Percentiles rank a stretch among this genome's conserved stretches.
Conservation (phyloP, 2,113 vertebrate genomes). For the Amblyornis subalaris region DNA sequence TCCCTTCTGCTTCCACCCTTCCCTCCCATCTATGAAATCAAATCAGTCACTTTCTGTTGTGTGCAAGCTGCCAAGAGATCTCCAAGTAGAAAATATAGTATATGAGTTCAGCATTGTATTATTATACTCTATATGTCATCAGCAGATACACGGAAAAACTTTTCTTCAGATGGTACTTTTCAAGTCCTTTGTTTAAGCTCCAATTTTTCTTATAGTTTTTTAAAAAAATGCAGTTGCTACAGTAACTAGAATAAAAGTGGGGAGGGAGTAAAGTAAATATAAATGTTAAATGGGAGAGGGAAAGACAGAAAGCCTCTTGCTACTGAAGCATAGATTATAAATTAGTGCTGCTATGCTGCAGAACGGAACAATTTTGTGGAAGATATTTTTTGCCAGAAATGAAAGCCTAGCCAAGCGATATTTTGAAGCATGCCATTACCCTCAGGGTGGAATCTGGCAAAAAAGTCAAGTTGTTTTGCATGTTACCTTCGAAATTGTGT, state of each 20-base stretch:
- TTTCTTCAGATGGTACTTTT: background rate
- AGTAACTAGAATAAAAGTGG: background rate
- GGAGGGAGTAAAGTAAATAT: background rate
- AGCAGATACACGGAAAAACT: background rate
- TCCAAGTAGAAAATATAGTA: background rate
- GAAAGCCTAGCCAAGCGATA: conserved; percentile 18
- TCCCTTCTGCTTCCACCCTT: background rate
- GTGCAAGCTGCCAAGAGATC: background rate
- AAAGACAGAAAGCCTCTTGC: background rate
- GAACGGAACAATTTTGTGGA: background rate
- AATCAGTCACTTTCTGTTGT: background rate
- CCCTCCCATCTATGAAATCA: background rate
- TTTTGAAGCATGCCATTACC: conserved; percentile 30
- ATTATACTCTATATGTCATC: background rate
- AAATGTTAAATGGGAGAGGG: background rate
- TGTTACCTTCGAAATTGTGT: conserved; percentile 11
- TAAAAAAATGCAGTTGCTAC: background rate
- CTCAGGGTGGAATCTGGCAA: conserved; percentile 30
- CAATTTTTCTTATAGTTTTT: background rate
- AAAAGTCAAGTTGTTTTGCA: conserved; percentile 11
- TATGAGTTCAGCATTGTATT: background rate
- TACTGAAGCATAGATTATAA: conserved; percentile 8
- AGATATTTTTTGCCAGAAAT: conserved; percentile 45
- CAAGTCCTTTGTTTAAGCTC: background rate
- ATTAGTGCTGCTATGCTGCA: conserved; percentile 32